Percentiles rank a stretch among this genome's conserved stretches.
phyloP scores from a whole-genome alignment of 1,140 invertebrate species.

The Cephus cinctus region DNA sequence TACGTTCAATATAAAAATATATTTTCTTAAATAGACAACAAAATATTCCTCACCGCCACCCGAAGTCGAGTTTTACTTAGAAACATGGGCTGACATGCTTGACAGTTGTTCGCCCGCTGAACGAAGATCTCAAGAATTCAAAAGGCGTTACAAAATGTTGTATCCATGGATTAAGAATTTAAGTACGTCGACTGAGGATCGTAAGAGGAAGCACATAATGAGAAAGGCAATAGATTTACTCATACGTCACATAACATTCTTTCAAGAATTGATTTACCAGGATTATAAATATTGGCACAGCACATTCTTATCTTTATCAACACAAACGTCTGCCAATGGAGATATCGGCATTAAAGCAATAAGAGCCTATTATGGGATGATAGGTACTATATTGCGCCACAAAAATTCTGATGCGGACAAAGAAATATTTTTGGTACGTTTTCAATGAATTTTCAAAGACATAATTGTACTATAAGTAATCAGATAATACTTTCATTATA shows the following conservation, averaged over 20 bases:
- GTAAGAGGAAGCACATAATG: slow-evolving; percentile 15
- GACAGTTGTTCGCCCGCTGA: slow-evolving; percentile 18
- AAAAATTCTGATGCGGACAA: slow-evolving; percentile 19
- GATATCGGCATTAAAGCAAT: slow-evolving; percentile 31
- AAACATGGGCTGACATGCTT: slow-evolving; percentile 29
- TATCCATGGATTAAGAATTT: slow-evolving; percentile 22
- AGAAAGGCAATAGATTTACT: slow-evolving; percentile 30
- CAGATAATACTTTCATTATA: no score
- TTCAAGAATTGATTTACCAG: slow-evolving; percentile 26
- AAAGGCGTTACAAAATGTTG: slow-evolving; percentile 2
- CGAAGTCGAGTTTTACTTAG: no score
- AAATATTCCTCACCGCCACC: no score
- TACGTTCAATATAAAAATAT: no score
- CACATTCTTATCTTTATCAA: slow-evolving; percentile 21
- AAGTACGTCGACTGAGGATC: slow-evolving; percentile 6
- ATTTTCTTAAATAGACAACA: no score
- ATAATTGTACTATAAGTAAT: no score
- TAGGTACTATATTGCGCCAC: slow-evolving; percentile 30
- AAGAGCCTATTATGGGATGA: slow-evolving; percentile 37
- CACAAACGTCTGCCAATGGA: no score
- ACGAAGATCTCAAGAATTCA: slow-evolving; percentile 1
- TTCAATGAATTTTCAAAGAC: no score
- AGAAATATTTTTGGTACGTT: slow-evolving; percentile 34
- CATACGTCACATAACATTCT: slow-evolving; percentile 23
- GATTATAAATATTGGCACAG: slow-evolving; percentile 43